Evolutionary conservation across 1,140 invertebrate genomes (phyloP).

Genomic region (Aphaenogaster floridana): DNA sequence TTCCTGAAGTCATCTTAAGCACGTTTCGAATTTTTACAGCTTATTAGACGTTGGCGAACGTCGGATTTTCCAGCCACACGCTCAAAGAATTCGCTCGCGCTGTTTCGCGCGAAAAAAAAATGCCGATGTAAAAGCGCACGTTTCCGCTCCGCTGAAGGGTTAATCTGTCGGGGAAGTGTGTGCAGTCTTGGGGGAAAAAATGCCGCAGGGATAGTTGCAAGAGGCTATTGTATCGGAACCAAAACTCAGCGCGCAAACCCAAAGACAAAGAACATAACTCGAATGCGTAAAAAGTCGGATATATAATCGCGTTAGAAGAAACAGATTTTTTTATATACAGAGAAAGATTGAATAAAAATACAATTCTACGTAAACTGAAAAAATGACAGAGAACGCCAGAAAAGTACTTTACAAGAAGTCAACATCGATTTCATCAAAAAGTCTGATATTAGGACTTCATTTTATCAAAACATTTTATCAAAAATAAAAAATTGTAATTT

Average conservation of each 20-base stretch:
- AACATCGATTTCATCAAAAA: background rate
- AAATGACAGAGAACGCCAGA: background rate
- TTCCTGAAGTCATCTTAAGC: background rate
- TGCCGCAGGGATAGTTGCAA: background rate
- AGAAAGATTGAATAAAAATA: background rate
- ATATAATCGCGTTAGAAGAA: background rate
- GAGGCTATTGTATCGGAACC: constrained; percentile 25
- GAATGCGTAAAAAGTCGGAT: background rate
- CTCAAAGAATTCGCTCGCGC: constrained; percentile 51
- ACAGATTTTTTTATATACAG: background rate
- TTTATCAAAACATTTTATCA: background rate
- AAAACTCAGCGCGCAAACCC: constrained; percentile 29
- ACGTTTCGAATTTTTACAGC: constrained; percentile 35
- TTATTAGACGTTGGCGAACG: constrained; percentile 38
- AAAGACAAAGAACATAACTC: constrained; percentile 4
- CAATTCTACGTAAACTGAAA: background rate
- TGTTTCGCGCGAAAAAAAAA: constrained; percentile 42
- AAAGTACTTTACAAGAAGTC: background rate
- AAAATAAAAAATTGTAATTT: constrained; percentile 13
- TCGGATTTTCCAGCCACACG: constrained; percentile 30
- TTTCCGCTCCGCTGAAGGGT: constrained; percentile 45
- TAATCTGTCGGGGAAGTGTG: constrained; percentile 18
- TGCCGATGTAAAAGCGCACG: constrained; percentile 23
- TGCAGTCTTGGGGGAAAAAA: background rate
- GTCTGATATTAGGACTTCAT: background rate